phyloP scores from a whole-genome alignment of 2,113 vertebrate species.

The Etheostoma spectabile region DNA sequence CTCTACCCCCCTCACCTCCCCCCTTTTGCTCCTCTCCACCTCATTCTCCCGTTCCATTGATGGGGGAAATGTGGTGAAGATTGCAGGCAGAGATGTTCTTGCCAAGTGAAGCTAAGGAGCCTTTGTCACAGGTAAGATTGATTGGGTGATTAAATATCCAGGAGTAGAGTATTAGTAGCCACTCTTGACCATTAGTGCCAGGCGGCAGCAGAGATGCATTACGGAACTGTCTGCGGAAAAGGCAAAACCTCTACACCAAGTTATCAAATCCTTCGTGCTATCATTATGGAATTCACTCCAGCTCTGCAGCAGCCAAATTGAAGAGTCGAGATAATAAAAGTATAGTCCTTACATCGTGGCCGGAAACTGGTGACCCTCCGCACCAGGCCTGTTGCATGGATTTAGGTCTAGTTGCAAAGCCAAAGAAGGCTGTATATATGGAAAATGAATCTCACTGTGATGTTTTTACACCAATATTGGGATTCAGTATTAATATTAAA shows the following conservation, averaged over 20 bases:
- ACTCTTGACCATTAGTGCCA: constrained; percentile 78
- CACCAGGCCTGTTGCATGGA: neutral
- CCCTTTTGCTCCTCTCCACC: constrained; percentile 49
- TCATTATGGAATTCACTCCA: constrained; percentile 40
- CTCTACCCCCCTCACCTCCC: constrained; percentile 3
- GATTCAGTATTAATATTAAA: no score
- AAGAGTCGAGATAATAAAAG: constrained; percentile 56
- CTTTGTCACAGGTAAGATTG: constrained; percentile 81
- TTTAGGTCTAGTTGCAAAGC: no score
- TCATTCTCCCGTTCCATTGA: constrained; percentile 67
- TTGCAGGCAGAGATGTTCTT: constrained; percentile 76
- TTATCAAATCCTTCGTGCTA: constrained; percentile 50
- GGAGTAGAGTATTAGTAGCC: constrained; percentile 73
- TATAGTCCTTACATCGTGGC: constrained; percentile 16
- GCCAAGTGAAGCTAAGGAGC: constrained; percentile 74
- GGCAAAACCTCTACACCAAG: constrained; percentile 45
- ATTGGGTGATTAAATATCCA: constrained; percentile 84
- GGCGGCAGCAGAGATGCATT: constrained; percentile 57
- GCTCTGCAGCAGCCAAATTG: constrained; percentile 22
- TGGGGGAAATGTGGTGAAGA: constrained; percentile 70
- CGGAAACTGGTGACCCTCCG: neutral
- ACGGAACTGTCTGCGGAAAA: constrained; percentile 61
- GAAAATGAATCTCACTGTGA: no score
- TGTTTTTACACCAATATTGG: no score
- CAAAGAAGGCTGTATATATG: no score